phyloP scores from a whole-genome alignment of 2,113 vertebrate genomes.

The Riparia riparia region DNA sequence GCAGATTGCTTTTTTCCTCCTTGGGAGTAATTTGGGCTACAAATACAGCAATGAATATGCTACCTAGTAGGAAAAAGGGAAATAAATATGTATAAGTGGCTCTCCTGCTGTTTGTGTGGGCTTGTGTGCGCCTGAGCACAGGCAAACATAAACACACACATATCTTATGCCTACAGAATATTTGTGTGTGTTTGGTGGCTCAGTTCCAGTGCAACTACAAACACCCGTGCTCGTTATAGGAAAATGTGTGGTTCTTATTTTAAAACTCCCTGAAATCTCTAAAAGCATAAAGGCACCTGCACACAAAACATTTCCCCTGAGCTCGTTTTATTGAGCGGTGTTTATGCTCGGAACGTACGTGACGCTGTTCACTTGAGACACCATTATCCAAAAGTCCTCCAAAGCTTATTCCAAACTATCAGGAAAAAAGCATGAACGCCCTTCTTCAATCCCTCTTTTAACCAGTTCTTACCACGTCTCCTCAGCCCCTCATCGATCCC shows the following conservation, averaged over 20 bases:
- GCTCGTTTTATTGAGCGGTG: background rate
- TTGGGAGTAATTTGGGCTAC: background rate
- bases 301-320: background rate
- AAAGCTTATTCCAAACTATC: background rate
- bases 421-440: background rate
- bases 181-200: background rate
- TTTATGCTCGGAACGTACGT: background rate
- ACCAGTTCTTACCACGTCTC: background rate
- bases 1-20: background rate
- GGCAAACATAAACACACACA: background rate
- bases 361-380: background rate
- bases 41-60: background rate
- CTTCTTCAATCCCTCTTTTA: background rate
- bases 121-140: background rate
- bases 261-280: background rate
- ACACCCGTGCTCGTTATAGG: fast-evolving
- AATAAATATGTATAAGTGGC: background rate
- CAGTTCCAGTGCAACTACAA: background rate
- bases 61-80: background rate
- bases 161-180: background rate
- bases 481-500: background rate
- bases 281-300: background rate
- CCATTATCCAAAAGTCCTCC: background rate
- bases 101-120: background rate
- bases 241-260: background rate